phyloP scores from a whole-genome alignment of 1,140 invertebrate genomes.

The Helicoverpa zea region DNA sequence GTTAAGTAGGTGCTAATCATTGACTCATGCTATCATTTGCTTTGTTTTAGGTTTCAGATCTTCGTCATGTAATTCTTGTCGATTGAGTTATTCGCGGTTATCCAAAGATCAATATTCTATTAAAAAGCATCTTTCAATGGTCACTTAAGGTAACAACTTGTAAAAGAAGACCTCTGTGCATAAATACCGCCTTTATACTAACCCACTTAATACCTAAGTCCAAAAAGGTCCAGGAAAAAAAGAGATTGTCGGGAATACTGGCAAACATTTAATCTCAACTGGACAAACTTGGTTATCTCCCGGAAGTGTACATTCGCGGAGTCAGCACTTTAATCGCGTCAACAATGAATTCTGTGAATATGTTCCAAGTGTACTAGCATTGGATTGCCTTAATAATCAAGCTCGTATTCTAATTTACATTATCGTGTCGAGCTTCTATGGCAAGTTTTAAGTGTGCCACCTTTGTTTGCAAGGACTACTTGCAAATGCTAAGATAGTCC shows the following conservation, averaged over 20 bases:
- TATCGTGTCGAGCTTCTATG: background rate
- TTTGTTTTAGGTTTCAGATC: background rate
- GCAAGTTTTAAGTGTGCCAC: background rate
- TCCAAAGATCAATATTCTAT: no score
- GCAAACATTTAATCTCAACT: no score
- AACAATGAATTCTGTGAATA: background rate
- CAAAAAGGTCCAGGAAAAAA: no score
- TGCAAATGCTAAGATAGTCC: conserved; percentile 1
- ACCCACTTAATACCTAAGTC: no score
- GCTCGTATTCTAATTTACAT: background rate
- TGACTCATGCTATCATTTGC: background rate
- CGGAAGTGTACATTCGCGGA: no score
- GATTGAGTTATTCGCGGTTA: no score
- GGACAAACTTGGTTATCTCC: no score
- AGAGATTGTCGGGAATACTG: no score
- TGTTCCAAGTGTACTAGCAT: background rate
- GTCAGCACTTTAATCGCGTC: background rate
- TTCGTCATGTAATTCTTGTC: background rate
- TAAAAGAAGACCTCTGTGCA: no score
- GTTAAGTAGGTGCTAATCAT: conserved; percentile 1
- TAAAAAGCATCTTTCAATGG: no score
- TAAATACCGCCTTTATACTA: no score
- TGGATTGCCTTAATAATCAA: background rate
- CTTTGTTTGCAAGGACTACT: background rate
- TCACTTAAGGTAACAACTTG: no score